Evolutionary conservation across 2,888 invertebrate species (phyloP), one percentile per base, ranked within the genome.

Genomic region (Spilosoma lubricipeda): DNA sequence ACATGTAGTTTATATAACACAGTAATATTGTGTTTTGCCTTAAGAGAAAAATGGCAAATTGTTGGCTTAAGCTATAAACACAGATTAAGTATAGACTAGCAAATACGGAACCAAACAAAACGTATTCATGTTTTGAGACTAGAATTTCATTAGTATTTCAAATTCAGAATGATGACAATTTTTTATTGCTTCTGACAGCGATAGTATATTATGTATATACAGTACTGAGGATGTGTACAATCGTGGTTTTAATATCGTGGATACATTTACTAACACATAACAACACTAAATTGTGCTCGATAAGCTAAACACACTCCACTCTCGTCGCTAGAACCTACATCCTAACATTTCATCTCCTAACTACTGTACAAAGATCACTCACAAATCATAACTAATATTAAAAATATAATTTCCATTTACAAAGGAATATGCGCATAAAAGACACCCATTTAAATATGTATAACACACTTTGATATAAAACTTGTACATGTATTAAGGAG

Each of bases 351-450:
- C 85, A 88, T 89, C 85, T 87, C 91, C 92, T 92, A 92, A 84
- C 93, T 93, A 93, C 89, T 90, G 88, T 90, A 90, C 88, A 90
- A 87, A 82, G 82, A 86, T 86, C 88, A 87, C 88, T 83, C 87
- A 63, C 63, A 63, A 63, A 30, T 63, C 5, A 76, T 82, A 82
- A 81, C 86, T 87, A 88, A 88, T 82, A 84, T 89, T 90, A 91
- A 86, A 94, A 95, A 95, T 94, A 95, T 95, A 94, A 93, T 94
- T 89, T 92, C 88, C 89, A 90, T 92, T 88, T 85, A 87, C 87
- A 88, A 90, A 89, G 84, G 89, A 90, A 90, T 90, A 92, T 91
- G 91, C 89, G 86, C 90, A 90, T 88, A 88, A 87, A 87, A 89
- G 84, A 90, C 88, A 89, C 87, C 82, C 83, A 90, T 89, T 85